Percentiles rank a stretch among this genome's conserved stretches.
Evolutionary conservation across 2,113 vertebrate genomes (phyloP).

Genomic region (Fukomys damarensis): DNA sequence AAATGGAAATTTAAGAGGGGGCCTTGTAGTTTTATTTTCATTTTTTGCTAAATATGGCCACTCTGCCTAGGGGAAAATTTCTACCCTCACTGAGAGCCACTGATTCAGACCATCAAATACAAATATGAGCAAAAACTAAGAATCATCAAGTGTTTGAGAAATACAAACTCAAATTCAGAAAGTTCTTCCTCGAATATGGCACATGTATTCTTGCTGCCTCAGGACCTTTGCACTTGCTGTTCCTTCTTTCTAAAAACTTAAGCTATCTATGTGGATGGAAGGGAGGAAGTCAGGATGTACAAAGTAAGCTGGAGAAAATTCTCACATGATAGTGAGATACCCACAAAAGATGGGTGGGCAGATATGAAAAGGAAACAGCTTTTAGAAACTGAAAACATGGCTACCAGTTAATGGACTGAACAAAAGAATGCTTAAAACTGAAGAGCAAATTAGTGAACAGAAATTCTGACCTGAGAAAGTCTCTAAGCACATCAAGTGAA

Average conservation of each 20-base stretch:
- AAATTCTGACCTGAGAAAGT: neutral
- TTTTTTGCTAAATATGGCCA: conserved; percentile 1
- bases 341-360: neutral
- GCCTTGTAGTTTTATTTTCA: neutral
- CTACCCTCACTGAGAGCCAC: neutral
- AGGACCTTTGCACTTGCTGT: neutral
- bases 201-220: neutral
- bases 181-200: neutral
- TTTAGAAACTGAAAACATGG: neutral
- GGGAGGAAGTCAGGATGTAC: neutral
- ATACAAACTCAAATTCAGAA: conserved; percentile 4
- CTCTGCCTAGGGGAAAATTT: neutral
- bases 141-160: conserved; percentile 6
- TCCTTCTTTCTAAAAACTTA: neutral
- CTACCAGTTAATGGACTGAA: neutral
- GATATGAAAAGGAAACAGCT: neutral
- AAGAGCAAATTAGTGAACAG: neutral
- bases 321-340: neutral
- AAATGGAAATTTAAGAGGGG: conserved; percentile 8
- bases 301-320: neutral
- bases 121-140: neutral
- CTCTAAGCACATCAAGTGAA: neutral
- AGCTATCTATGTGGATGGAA: neutral
- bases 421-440: neutral
- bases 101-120: neutral